These are phyloP conservation scores for Drosophila acutilabella DNA, from an alignment of 2,888 invertebrate genomes.

Conservation along the genomic window DNA sequence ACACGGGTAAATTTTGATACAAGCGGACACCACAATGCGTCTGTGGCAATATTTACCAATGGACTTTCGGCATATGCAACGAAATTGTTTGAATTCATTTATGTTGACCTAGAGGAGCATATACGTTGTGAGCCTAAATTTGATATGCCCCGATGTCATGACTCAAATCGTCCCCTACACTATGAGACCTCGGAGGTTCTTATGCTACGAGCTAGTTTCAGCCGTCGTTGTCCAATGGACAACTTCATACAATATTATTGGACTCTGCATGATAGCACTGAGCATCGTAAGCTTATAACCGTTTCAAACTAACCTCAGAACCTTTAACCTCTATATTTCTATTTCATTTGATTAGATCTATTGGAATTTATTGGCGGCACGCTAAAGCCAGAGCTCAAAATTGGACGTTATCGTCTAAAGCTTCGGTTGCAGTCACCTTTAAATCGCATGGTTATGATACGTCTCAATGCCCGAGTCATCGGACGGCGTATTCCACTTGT, in stretches of 20 bases:
- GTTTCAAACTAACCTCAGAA: background rate
- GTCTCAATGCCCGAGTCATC: constrained; percentile 31
- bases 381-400: constrained; percentile 43
- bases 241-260: constrained; percentile 46
- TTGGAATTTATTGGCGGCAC: constrained; percentile 45
- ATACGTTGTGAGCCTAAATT: constrained; percentile 37
- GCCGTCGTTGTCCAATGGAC: constrained; percentile 47
- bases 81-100: constrained; percentile 1
- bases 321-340: too few relatives aligned
- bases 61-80: constrained; percentile 17
- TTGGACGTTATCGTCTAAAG: constrained; percentile 34
- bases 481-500: constrained; percentile 40
- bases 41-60: constrained; percentile 14
- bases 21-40: constrained; percentile 25
- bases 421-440: constrained; percentile 32
- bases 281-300: constrained; percentile 32
- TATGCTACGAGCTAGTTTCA: constrained; percentile 24
- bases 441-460: constrained; percentile 42
- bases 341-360: constrained; percentile 18
- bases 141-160: constrained; percentile 31
- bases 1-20: constrained; percentile 20
- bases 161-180: constrained; percentile 29
- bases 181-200: constrained; percentile 42
- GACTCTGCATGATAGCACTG: constrained; percentile 54
- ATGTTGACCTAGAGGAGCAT: constrained; percentile 15